These are phyloP conservation scores for Ploceus nigricollis DNA, from an alignment of 2,113 vertebrate genomes.

Conservation along the genomic window DNA sequence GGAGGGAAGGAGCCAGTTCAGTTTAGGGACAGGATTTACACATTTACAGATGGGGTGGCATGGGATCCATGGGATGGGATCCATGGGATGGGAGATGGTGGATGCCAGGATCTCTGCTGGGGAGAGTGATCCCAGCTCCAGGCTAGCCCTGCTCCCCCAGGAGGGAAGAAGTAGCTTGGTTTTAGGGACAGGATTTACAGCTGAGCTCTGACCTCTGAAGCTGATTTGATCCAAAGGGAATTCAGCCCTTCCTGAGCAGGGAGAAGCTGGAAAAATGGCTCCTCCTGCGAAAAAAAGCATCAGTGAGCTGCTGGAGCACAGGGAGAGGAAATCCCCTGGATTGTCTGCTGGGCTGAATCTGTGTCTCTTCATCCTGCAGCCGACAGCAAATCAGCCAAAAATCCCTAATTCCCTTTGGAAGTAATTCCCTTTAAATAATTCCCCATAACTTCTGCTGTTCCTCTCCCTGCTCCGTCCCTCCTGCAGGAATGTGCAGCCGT, in stretches of 20 bases:
- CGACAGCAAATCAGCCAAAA: neutral
- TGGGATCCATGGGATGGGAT: neutral
- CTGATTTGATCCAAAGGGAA: neutral
- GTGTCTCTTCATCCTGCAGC: neutral
- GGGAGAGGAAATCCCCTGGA: neutral
- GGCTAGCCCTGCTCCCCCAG: fast-evolving
- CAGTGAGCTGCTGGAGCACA: neutral
- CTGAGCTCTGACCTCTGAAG: neutral
- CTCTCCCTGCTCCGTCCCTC: neutral
- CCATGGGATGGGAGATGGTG: neutral
- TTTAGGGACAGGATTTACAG: neutral
- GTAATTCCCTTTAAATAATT: neutral
- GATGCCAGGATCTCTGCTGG: neutral
- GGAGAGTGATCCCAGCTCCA: fast-evolving
- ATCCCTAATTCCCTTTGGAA: neutral
- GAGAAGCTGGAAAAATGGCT: neutral
- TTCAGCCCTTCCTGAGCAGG: neutral
- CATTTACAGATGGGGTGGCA: neutral
- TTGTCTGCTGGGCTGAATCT: neutral
- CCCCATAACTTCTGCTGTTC: fast-evolving
- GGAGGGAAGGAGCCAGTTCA: neutral
- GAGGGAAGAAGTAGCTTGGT: neutral
- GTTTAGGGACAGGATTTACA: neutral
- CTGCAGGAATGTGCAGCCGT: neutral
- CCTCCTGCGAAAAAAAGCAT: neutral